Evolutionary conservation across 1,140 invertebrate species (phyloP), one percentile per base, ranked within the genome.

Genomic region (Cotesia glomerata): DNA sequence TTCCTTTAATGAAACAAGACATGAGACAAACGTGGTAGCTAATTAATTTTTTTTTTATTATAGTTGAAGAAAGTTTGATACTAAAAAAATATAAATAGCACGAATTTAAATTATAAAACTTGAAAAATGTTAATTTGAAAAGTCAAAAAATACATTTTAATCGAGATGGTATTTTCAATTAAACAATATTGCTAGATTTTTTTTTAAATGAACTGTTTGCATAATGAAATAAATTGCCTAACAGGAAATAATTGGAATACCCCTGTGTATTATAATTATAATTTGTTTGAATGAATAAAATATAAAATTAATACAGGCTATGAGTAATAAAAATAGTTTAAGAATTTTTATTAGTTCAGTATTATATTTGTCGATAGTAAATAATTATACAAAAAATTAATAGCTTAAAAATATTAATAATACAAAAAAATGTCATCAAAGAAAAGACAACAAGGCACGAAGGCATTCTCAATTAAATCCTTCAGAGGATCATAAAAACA

Each of bases 391-490:
- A 71, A 49, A 52, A 54, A n/a, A 34, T 13, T 39, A n/a, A 26
- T 2, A 26, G 26, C 26, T 26, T 26, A 26, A 26, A 26, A 26
- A 26, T 36, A 9, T 13, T 14, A 3, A 11, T 5, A 63, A 39
- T 36, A 36, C 9, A 36, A 18, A 34, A 51, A 2, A 51, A 54
- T 51, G 18, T 67, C 35, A 39, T 63, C 26, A 39, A 35, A 36
- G 14, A 70, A 67, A 74, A 52, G 62, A 16, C 11, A 68, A 64
- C 59, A 69, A 75, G 70, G 74, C 74, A 75, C 74, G 66, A 61
- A 74, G 66, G 67, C 35, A 54, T 59, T 74, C 63, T 72, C 39
- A 72, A 71, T 70, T 71, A 75, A 71, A 67, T 75, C 62, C 71
- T 73, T 52, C 73, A 75, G 74, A 75, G 74, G 74, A 75, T 72